Conservation (phyloP, 2,888 invertebrate species). For the Sarcophaga carnaria region DNA sequence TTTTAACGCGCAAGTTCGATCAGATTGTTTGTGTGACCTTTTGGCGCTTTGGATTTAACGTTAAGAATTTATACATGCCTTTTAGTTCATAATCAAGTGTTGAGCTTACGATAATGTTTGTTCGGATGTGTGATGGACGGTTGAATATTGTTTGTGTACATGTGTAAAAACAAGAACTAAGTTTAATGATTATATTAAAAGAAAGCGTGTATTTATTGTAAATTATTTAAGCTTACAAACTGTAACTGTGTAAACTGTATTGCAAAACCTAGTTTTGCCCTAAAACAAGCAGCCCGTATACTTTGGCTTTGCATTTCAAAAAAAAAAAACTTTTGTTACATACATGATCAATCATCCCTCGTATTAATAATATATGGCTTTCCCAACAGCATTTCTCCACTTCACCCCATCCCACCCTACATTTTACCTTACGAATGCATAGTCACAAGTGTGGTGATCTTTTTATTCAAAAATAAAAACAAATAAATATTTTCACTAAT, state of each 20-base stretch:
- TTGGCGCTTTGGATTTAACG: slow-evolving; percentile 3
- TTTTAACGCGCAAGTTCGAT: slow-evolving; percentile 1
- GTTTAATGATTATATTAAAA: slow-evolving; percentile 4
- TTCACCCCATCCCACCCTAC: neutral
- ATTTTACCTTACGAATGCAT: slow-evolving; percentile 52
- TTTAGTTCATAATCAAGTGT: slow-evolving; percentile 25
- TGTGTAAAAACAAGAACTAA: slow-evolving; percentile 43
- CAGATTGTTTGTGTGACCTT: slow-evolving; percentile 2
- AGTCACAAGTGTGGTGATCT: slow-evolving; percentile 59
- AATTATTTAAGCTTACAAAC: slow-evolving; percentile 33
- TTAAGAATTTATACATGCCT: slow-evolving; percentile 11
- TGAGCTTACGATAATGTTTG: neutral
- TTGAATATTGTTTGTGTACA: slow-evolving; percentile 31
- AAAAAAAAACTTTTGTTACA: slow-evolving; percentile 34
- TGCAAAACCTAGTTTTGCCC: slow-evolving; percentile 64
- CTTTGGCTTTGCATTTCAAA: slow-evolving; percentile 65
- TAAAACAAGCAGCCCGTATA: slow-evolving; percentile 23
- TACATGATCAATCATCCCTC: neutral
- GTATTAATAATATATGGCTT: neutral
- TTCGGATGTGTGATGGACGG: slow-evolving; percentile 2
- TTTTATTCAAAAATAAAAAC: slow-evolving; percentile 1
- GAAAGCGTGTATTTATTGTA: slow-evolving; percentile 53
- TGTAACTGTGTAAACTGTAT: slow-evolving; percentile 27
- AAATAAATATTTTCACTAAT: slow-evolving; percentile 43
- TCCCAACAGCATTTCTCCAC: slow-evolving; percentile 15